A percentile compares a stretch with the other conserved stretches of the same genome.
These are phyloP conservation scores for Pyrrhia umbra DNA, from an alignment of 2,888 invertebrate species.

Conservation along the genomic window DNA sequence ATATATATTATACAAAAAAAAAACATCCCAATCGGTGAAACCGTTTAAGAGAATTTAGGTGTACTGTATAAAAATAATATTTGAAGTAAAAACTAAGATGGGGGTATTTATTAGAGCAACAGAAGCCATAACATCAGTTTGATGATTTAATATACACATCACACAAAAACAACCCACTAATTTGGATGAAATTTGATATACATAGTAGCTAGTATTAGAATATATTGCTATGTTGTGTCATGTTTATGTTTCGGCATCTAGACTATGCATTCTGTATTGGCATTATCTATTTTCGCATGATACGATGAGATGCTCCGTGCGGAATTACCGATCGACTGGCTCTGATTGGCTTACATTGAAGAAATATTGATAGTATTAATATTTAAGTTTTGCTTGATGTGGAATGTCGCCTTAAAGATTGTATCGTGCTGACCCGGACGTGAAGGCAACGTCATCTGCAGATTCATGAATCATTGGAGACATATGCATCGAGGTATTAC, in stretches of 20 bases:
- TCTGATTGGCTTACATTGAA: constrained; percentile 39
- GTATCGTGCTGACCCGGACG: constrained; percentile 70
- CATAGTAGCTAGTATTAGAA: constrained; percentile 5
- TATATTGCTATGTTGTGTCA: constrained; percentile 1
- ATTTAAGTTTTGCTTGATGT: constrained; percentile 11
- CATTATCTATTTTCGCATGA: constrained; percentile 50
- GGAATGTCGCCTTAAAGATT: constrained; percentile 38
- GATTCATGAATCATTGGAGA: constrained; percentile 55
- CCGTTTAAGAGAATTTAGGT: too few species aligned
- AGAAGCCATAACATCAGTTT: too few species aligned
- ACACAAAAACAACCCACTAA: too few species aligned
- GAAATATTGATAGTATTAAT: constrained; percentile 29
- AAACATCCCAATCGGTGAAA: too few species aligned
- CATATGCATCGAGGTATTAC: constrained; percentile 51
- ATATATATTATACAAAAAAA: too few species aligned
- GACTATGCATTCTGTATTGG: constrained; percentile 39
- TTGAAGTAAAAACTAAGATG: too few species aligned
- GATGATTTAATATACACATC: too few species aligned
- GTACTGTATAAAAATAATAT: too few species aligned
- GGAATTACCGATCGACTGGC: constrained; percentile 45
- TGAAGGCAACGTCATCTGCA: constrained; percentile 57
- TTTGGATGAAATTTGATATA: too few species aligned
- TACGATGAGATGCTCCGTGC: constrained; percentile 31
- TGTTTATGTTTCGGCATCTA: constrained; percentile 8
- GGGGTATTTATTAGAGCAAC: too few species aligned